Evolutionary conservation across 2,888 invertebrate species (phyloP), one percentile per base, ranked within the genome.

Genomic region (Dasypolia templi): DNA sequence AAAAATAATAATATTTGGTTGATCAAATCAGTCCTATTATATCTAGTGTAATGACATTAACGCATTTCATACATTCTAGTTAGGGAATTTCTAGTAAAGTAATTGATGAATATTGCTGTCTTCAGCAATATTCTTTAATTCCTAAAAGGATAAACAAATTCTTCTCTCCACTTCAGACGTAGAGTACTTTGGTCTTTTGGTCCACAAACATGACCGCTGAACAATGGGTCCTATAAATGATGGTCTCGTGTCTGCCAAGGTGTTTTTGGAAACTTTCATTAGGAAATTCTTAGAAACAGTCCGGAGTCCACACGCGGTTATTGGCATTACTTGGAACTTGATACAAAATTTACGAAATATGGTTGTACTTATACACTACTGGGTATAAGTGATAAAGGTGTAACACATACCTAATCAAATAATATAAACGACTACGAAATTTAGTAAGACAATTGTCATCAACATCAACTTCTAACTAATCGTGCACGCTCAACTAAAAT

Each of bases 401-500:
- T n/a, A n/a, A 26, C n/a, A 59, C 9, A 19, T 42, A 26, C 29
- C 4, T 12, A 19, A 11, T 42, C 12, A 42, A 4, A 14, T 0
- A 29, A 14, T 2, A 19, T 26, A 42, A 58, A 59, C 58, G 58
- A 42, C 42, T 72, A 32, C 12, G 6, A 51, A 32, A 72, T 42
- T 32, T 17, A 5, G 0, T 44, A 9, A 26, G 22, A 35, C 51
- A 53, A 51, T 22, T 53, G 12, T 0, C 3, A 19, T 42, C 2
- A 68, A 19, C 19, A 19, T 64, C 19, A 35, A 19, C 19, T 58
- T 19, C 11, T 19, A 56, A 35, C 29, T 17, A 44, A 19, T 42
- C n/a, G 70, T 42, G 12, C 22, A 19, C 77, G 77, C 46, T 39
- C 26, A 76, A 78, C 26, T 67, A 26, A 1, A 5, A 4, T 58